A percentile compares a stretch with the other conserved stretches of the same genome.
These are phyloP conservation scores for Aplocera efformata DNA, from an alignment of 2,888 invertebrate genomes.

Conservation along the genomic window DNA sequence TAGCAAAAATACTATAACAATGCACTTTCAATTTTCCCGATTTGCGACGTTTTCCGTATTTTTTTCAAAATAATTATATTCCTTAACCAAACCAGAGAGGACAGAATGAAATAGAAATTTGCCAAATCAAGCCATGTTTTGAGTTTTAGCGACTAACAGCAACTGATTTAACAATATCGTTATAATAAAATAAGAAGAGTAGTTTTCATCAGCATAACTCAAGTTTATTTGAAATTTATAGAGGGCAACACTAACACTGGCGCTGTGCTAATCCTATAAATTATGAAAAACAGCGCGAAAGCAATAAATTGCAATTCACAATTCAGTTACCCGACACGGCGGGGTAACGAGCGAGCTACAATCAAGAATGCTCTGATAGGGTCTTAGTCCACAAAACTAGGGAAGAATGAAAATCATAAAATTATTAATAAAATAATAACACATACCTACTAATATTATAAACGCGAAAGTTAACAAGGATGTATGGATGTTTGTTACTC, in stretches of 20 bases:
- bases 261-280: slow-evolving; percentile 56
- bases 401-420: neutral
- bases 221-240: slow-evolving; percentile 21
- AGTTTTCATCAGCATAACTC: slow-evolving; percentile 20
- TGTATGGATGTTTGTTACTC: too few relatives aligned
- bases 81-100: too few relatives aligned
- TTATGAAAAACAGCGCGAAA: slow-evolving; percentile 67
- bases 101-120: too few relatives aligned
- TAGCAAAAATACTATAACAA: too few relatives aligned
- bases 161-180: neutral
- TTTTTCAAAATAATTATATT: too few relatives aligned
- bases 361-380: slow-evolving; percentile 9
- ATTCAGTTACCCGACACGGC: slow-evolving; percentile 40
- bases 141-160: too few relatives aligned
- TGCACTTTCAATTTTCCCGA: too few relatives aligned
- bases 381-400: neutral
- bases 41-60: too few relatives aligned
- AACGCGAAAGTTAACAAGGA: too few relatives aligned
- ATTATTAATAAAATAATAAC: too few relatives aligned
- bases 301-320: slow-evolving; percentile 62
- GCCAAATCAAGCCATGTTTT: too few relatives aligned
- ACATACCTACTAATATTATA: too few relatives aligned
- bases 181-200: neutral
- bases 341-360: slow-evolving; percentile 27
- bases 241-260: slow-evolving; percentile 19